phyloP scores from a whole-genome alignment of 2,888 invertebrate genomes.

The Orthosia gracilis region DNA sequence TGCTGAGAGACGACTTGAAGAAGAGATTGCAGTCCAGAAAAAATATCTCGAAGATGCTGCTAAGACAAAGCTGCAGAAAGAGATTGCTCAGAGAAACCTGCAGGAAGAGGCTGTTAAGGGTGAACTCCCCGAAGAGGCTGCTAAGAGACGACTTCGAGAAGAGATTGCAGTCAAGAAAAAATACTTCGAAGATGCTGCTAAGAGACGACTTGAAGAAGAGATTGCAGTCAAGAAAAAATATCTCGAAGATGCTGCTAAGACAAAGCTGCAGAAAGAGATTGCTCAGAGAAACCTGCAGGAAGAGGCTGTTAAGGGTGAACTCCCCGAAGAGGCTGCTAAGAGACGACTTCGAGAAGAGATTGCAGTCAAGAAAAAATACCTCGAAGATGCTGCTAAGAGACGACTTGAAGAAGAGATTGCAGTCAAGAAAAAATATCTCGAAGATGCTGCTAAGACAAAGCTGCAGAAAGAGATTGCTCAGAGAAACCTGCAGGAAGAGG shows the following conservation, averaged over 20 bases:
- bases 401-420: not conserved
- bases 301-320: too few species aligned
- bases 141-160: not conserved
- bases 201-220: not conserved
- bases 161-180: too few species aligned
- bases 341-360: not conserved
- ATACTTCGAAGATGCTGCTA: not conserved
- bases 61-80: not conserved
- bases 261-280: not conserved
- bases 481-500: too few species aligned
- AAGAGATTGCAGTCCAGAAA: not conserved
- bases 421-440: too few species aligned
- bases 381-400: too few species aligned
- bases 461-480: too few species aligned
- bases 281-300: too few species aligned
- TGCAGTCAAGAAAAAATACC: too few species aligned
- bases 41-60: not conserved
- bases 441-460: too few species aligned
- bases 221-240: not conserved
- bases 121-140: not conserved
- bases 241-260: not conserved
- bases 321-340: too few species aligned
- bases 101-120: not conserved
- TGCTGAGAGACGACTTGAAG: not conserved
- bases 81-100: not conserved